These are phyloP conservation scores for Tenodera sinensis DNA, from an alignment of 2,888 invertebrate genomes.

Conservation along the genomic window DNA sequence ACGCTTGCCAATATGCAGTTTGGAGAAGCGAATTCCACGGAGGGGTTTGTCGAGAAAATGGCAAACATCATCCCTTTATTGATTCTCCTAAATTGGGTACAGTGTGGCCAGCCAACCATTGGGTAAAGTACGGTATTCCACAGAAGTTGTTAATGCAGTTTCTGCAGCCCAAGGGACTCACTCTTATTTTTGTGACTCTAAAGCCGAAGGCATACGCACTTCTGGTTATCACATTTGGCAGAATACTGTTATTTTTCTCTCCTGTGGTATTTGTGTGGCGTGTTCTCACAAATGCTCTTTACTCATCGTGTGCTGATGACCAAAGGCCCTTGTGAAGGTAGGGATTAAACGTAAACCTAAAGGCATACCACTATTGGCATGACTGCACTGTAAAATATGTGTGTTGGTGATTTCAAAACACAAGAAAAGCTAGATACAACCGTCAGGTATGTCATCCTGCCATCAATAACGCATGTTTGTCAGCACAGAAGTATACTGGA, in stretches of 20 bases:
- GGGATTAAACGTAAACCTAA: too few species aligned
- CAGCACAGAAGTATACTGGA: too few species aligned
- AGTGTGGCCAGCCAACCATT: background rate
- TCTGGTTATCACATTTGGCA: background rate
- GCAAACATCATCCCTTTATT: background rate
- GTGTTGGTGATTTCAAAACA: too few species aligned
- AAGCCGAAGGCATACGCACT: background rate
- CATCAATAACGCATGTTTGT: too few species aligned
- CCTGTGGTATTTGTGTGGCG: background rate
- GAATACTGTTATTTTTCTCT: background rate
- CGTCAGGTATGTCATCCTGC: too few species aligned
- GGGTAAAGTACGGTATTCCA: background rate
- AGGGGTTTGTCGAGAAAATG: background rate
- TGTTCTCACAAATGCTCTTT: too few species aligned
- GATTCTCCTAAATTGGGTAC: background rate
- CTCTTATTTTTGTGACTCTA: background rate
- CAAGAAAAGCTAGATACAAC: too few species aligned
- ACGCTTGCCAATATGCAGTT: background rate
- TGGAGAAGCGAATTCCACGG: background rate
- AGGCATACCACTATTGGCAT: too few species aligned
- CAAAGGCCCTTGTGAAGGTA: too few species aligned
- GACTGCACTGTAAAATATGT: too few species aligned
- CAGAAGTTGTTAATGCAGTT: background rate
- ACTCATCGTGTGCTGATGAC: too few species aligned
- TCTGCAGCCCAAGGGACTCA: background rate